Evolutionary conservation across 2,888 invertebrate genomes (phyloP).

Genomic region (Rugalucina vietnamica): DNA sequence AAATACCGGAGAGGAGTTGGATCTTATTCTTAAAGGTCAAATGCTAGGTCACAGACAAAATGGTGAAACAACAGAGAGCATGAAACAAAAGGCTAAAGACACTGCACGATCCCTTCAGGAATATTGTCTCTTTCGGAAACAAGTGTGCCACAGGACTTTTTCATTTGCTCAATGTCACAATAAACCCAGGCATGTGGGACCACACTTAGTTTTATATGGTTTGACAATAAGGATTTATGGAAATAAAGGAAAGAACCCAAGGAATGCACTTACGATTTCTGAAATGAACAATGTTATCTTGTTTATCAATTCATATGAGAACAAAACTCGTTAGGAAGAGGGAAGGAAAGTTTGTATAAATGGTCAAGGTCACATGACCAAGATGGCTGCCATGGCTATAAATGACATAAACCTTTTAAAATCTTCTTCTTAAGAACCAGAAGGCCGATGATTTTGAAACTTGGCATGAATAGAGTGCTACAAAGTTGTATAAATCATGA

Average conservation of each 20-base stretch:
- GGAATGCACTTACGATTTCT: conserved; percentile 7
- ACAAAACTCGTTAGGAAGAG: conserved; percentile 19
- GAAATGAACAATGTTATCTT: conserved; percentile 13
- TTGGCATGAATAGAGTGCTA: no score
- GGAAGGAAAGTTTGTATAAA: no score
- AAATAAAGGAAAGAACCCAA: conserved; percentile 21
- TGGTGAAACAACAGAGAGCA: neutral
- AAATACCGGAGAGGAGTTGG: neutral
- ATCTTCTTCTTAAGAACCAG: no score
- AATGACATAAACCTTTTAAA: no score
- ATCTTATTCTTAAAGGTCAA: conserved; percentile 11
- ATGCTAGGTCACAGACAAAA: conserved; percentile 13
- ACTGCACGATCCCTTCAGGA: conserved; percentile 8
- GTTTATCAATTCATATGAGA: conserved; percentile 4
- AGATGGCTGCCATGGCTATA: no score
- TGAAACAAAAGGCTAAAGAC: conserved; percentile 8
- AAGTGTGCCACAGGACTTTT: conserved; percentile 23
- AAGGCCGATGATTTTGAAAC: no score
- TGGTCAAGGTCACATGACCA: no score
- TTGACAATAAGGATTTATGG: conserved; percentile 10
- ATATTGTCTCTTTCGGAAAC: neutral
- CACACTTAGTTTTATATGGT: conserved; percentile 11
- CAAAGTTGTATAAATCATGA: no score
- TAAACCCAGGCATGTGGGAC: neutral
- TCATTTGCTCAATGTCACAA: conserved; percentile 20